phyloP scores from a whole-genome alignment of 2,888 invertebrate genomes.

The Drosophila gaucha region DNA sequence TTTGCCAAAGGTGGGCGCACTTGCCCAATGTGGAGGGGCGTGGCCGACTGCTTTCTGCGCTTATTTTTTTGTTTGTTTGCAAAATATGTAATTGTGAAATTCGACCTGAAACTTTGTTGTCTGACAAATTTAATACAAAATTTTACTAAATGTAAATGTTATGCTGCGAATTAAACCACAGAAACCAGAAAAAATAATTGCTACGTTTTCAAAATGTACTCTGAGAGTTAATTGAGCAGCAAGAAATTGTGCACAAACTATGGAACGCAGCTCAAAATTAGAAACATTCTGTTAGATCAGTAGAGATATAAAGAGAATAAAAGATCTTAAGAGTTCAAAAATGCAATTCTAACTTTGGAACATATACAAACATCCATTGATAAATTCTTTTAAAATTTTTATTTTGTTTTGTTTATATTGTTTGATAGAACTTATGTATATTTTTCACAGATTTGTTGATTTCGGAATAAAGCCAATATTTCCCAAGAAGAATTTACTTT shows the following conservation, averaged over 20 bases:
- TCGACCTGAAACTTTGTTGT: slow-evolving; percentile 30
- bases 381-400: no score
- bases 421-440: no score
- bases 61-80: slow-evolving; percentile 7
- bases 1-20: slow-evolving; percentile 38
- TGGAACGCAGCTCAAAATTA: not conserved
- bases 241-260: slow-evolving; percentile 7
- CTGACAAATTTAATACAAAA: slow-evolving; percentile 37
- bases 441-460: no score
- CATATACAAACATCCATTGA: no score
- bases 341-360: no score
- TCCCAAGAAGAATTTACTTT: no score
- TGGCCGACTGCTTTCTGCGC: slow-evolving; percentile 29
- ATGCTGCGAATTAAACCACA: slow-evolving; percentile 31
- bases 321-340: no score
- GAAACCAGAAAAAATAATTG: slow-evolving; percentile 20
- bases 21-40: slow-evolving; percentile 18
- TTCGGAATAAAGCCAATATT: no score
- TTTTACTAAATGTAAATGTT: slow-evolving; percentile 35
- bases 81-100: slow-evolving; percentile 49
- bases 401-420: no score
- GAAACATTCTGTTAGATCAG: not conserved
- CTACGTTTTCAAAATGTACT: slow-evolving; percentile 29
- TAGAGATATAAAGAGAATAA: not conserved
- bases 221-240: slow-evolving; percentile 18